A percentile compares a stretch with the other conserved stretches of the same genome.
Evolutionary conservation across 37 sponge, comb jelly and placozoan species (phyloP).

Genomic region (Oopsacas minuta): DNA sequence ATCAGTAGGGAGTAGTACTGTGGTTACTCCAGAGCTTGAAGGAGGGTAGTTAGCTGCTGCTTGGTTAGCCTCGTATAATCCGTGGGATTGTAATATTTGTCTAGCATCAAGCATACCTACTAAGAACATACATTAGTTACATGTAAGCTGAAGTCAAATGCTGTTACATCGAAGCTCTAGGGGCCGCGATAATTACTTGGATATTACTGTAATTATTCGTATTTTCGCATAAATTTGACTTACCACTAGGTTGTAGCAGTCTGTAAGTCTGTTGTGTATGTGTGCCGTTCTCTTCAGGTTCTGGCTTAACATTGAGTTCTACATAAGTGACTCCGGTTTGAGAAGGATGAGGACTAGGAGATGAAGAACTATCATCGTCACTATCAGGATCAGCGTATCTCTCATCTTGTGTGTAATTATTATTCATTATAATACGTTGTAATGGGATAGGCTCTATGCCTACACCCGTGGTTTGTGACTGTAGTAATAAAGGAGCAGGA

Average conservation of each 20-base stretch:
- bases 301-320: not conserved
- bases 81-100: not conserved
- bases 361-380: not conserved
- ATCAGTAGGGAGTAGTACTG: not conserved
- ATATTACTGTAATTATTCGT: not conserved
- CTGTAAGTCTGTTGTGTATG: not conserved
- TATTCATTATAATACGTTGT: not conserved
- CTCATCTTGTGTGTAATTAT: not conserved
- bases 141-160: no score
- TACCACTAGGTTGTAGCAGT: not conserved
- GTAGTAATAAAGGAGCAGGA: not conserved
- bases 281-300: not conserved
- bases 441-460: not conserved
- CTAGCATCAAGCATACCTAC: conserved; percentile 4
- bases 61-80: conserved; percentile 1
- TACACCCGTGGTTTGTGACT: not conserved
- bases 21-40: not conserved
- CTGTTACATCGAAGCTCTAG: no score
- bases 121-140: not conserved
- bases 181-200: not conserved
- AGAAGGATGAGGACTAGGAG: conserved; percentile 19
- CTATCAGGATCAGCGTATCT: not conserved
- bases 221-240: not conserved
- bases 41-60: not conserved
- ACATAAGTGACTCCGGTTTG: not conserved